Conservation (phyloP, 2,888 invertebrate genomes). For the Pristionchus arcanus region DNA sequence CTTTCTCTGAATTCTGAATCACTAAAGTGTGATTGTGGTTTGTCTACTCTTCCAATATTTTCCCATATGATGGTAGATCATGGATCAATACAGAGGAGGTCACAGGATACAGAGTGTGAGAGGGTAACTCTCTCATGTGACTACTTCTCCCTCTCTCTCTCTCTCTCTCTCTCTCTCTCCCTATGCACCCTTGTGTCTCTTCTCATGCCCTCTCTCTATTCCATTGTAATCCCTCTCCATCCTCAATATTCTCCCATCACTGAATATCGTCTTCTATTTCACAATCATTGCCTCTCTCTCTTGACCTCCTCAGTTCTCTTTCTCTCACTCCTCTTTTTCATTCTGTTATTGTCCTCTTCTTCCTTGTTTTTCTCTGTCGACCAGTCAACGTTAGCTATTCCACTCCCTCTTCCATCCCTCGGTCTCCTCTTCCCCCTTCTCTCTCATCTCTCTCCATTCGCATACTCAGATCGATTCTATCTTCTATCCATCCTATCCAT, state of each 20-base stretch:
- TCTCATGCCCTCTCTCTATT: neutral
- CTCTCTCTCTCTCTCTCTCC: neutral
- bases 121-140: conserved; percentile 8
- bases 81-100: neutral
- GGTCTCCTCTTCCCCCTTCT: neutral
- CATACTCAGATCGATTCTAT: conserved; percentile 12
- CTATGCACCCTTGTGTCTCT: neutral
- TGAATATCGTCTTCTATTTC: conserved; percentile 9
- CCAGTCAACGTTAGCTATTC: neutral
- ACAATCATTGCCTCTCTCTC: neutral
- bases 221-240: conserved; percentile 35
- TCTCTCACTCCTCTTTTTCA: conserved; percentile 2
- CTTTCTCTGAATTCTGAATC: neutral
- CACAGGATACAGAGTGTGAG: neutral
- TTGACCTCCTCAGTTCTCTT: neutral
- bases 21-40: neutral
- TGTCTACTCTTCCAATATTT: neutral
- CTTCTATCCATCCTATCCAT: neutral
- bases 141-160: neutral
- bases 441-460: neutral
- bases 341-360: conserved; percentile 35
- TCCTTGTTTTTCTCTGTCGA: conserved; percentile 37
- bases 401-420: neutral
- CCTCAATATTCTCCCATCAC: neutral
- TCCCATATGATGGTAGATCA: neutral